Base-by-base conservation (phyloP, 2,888 invertebrate genomes). In the Amphipyra berbera region DNA sequence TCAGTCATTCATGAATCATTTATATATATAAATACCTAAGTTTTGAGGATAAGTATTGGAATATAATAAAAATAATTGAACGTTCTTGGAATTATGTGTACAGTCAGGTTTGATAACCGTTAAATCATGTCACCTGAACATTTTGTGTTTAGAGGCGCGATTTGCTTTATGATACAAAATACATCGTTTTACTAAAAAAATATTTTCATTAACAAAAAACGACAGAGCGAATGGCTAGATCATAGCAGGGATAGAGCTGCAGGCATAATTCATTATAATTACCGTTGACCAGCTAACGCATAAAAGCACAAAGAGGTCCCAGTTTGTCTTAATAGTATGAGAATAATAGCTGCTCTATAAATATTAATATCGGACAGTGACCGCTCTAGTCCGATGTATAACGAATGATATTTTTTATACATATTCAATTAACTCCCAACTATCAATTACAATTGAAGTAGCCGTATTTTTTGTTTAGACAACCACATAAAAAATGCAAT, bases 371-470 rank as follows among this genome's bases (percentile, higher is more conserved):
- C 15, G 27, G 6, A 8, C 44, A 70, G 6, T 61, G 57, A 63
- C 59, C 70, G 58, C 35, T 30, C 21, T 21, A 56, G 27, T 55
- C 37, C 42, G 49, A 73, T 63, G 52, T 59, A 71, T 62, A 56
- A 56, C 56, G 33, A 76, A 44, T 48, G 48, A 61, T 49, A 68
- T 57, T 69, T 77, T 76, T 69, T 70, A 49, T 60, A 59, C 21
- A 48, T 58, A 69, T 76, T 76, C 66, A 76, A 77, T 77, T 70
- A 77, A 73, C 57, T 77, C 50, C 53, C 61, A 63, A 73, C 63
- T 77, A 76, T 76, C 76, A 77, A 76, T 76, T 76, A 77, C 73
- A 73, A 66, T 62, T 76, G 65, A 44, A 70, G 69, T 70, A 73
- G 50, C 56, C 41, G 61, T 27, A 50, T 68, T 76, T 75, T 73